These are phyloP conservation scores for Heliconius charithonia DNA, from an alignment of 2,888 invertebrate species.

Conservation along the genomic window DNA sequence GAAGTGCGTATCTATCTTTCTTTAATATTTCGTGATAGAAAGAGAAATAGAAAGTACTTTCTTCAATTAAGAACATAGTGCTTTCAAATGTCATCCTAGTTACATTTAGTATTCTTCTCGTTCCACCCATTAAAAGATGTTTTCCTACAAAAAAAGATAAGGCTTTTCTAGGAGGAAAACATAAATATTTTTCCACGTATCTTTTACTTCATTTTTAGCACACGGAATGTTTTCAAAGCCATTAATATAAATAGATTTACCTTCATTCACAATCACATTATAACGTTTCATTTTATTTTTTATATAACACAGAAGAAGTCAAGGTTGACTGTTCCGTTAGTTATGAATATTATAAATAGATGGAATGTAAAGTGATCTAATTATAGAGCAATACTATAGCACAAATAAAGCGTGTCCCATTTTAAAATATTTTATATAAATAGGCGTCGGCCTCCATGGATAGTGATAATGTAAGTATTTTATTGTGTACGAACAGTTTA, in stretches of 20 bases:
- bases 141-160: no score
- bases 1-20: background rate
- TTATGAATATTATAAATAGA: slow-evolving; percentile 15
- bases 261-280: background rate
- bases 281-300: background rate
- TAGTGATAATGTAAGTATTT: slow-evolving; percentile 42
- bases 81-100: no score
- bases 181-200: background rate
- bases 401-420: slow-evolving; percentile 31
- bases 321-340: slow-evolving; percentile 15
- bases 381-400: slow-evolving; percentile 30
- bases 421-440: slow-evolving; percentile 38
- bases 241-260: background rate
- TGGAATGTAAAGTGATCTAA: slow-evolving; percentile 33
- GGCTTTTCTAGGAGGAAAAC: background rate
- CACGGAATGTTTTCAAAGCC: background rate
- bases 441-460: slow-evolving; percentile 35
- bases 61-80: background rate
- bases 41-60: no score
- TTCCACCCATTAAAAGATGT: background rate
- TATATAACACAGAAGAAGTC: slow-evolving; percentile 8
- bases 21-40: background rate
- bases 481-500: slow-evolving; percentile 38
- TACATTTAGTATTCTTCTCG: background rate
- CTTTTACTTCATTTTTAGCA: background rate